These are phyloP conservation scores for Drepana arcuata DNA, from an alignment of 1,140 invertebrate genomes.

Conservation along the genomic window DNA sequence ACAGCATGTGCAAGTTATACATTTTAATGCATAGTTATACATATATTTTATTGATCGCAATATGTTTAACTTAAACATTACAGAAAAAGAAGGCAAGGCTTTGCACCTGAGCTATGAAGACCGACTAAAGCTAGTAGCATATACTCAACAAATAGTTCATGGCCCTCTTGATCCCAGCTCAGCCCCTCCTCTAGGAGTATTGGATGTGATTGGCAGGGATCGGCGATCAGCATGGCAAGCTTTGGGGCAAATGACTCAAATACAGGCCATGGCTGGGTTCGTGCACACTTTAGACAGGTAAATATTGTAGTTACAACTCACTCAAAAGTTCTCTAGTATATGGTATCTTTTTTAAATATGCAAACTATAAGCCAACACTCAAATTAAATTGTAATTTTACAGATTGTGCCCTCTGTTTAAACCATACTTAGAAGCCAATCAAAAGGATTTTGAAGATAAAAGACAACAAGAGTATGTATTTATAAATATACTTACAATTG, in stretches of 20 bases:
- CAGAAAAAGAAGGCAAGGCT: constrained; percentile 96
- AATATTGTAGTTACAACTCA: background rate
- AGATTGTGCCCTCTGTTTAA: constrained; percentile 89
- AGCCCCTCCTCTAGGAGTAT: constrained; percentile 88
- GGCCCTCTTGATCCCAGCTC: constrained; percentile 86
- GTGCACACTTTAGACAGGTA: constrained; percentile 86
- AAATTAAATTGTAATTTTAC: constrained; percentile 19
- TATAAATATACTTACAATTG: background rate
- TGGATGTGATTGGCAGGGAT: constrained; percentile 96
- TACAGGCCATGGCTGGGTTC: constrained; percentile 93
- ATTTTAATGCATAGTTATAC: too few species aligned
- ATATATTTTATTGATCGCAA: too few species aligned
- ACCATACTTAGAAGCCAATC: constrained; percentile 92
- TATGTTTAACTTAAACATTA: too few species aligned
- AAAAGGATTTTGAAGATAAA: constrained; percentile 87
- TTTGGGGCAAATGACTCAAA: constrained; percentile 87
- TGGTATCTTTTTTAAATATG: constrained; percentile 2
- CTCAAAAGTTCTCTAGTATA: background rate
- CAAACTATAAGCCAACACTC: background rate
- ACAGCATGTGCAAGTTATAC: too few species aligned
- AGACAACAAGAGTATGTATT: constrained; percentile 70
- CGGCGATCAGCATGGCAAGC: constrained; percentile 93
- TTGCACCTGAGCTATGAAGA: constrained; percentile 95
- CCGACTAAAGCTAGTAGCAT: constrained; percentile 91
- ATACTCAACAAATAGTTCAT: constrained; percentile 91